Conservation (phyloP, 2,797 vertebrate genomes). For the Strix occidentalis region DNA sequence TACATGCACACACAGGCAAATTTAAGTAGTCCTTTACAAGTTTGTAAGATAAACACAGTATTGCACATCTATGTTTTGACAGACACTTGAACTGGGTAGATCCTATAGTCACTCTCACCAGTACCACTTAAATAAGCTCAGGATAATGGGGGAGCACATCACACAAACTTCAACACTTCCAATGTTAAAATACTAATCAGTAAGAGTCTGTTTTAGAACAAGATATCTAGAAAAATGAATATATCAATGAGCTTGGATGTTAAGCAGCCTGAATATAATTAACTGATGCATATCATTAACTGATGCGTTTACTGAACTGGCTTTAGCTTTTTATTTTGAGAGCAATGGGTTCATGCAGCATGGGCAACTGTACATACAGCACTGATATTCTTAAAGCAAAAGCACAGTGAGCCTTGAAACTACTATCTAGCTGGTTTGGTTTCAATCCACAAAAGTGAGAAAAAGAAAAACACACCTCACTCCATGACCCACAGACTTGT, state of each 20-base stretch:
- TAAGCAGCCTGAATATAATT: not conserved
- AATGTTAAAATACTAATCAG: not conserved
- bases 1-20: no score
- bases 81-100: not conserved
- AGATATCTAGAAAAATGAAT: not conserved
- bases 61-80: not conserved
- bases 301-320: not conserved
- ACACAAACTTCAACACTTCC: not conserved
- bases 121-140: not conserved
- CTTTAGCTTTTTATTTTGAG: not conserved
- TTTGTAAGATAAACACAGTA: not conserved
- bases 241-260: not conserved
- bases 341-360: not conserved
- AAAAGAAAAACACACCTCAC: not conserved
- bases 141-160: not conserved
- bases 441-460: not conserved
- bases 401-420: not conserved
- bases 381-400: not conserved
- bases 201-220: not conserved
- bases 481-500: not conserved
- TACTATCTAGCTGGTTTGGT: not conserved
- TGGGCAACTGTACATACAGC: not conserved
- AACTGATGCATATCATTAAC: not conserved
- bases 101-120: not conserved
- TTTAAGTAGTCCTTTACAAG: not conserved